A percentile compares a stretch with the other conserved stretches of the same genome.
Conservation (phyloP, 1,140 invertebrate genomes). For the Phocides pigmalion region DNA sequence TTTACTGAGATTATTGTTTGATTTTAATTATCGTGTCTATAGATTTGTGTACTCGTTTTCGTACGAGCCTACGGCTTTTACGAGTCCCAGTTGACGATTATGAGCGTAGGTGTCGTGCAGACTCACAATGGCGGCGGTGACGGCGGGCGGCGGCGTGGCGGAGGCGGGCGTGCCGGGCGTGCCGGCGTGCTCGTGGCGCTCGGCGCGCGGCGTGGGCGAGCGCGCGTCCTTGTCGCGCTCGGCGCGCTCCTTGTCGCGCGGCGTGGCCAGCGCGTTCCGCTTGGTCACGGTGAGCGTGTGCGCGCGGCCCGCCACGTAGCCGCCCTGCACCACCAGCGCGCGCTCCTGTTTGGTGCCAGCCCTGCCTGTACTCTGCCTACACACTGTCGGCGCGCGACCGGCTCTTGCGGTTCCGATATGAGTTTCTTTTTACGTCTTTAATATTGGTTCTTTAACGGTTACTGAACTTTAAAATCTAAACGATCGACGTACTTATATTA, state of each 20-base stretch:
- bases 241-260: conserved; percentile 42
- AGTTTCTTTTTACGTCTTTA: conserved; percentile 4
- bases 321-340: conserved; percentile 85
- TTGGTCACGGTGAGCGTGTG: conserved; percentile 85
- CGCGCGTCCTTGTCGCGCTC: conserved; percentile 50
- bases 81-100: too few relatives aligned
- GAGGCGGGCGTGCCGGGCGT: conserved; percentile 54
- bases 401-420: conserved; percentile 3
- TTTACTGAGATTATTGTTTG: too few relatives aligned
- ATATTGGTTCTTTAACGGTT: too few relatives aligned
- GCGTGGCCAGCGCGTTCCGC: conserved; percentile 86
- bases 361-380: conserved; percentile 60
- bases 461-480: too few relatives aligned
- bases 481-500: too few relatives aligned
- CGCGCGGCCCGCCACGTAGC: conserved; percentile 84
- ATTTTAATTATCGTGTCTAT: neutral
- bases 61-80: too few relatives aligned
- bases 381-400: conserved; percentile 48
- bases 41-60: too few relatives aligned
- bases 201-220: conserved; percentile 50
- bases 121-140: conserved; percentile 52
- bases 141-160: conserved; percentile 56
- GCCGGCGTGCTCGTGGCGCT: conserved; percentile 44
- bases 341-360: conserved; percentile 82
- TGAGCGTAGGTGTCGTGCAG: too few relatives aligned